A percentile compares a stretch with the other conserved stretches of the same genome.
These are phyloP conservation scores for Crax fasciolata DNA, from an alignment of 2,797 vertebrate genomes.

Conservation along the genomic window DNA sequence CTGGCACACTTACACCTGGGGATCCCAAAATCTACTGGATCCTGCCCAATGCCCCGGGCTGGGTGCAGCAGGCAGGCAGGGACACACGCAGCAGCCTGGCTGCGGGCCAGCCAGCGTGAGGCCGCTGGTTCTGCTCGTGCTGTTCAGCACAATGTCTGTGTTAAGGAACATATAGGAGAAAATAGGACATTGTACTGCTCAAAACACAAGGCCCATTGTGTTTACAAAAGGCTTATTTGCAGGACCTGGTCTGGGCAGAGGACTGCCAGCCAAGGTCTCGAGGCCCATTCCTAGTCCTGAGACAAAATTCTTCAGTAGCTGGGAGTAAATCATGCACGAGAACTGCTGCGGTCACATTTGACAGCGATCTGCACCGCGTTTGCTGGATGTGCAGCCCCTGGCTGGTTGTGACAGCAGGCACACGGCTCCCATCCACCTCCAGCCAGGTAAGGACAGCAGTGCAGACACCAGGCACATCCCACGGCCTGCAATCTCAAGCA, in stretches of 20 bases:
- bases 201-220: background rate
- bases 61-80: background rate
- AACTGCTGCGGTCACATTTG: background rate
- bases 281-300: background rate
- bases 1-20: background rate
- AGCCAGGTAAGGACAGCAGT: background rate
- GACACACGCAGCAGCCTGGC: background rate
- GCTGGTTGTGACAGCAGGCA: background rate
- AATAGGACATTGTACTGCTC: background rate
- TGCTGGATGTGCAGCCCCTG: background rate
- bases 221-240: background rate
- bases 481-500: background rate
- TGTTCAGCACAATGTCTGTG: background rate
- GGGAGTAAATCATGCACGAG: fast-evolving
- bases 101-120: fast-evolving
- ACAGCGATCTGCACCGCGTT: background rate
- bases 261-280: background rate
- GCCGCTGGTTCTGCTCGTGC: background rate
- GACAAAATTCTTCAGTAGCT: background rate
- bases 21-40: background rate
- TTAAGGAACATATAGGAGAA: background rate
- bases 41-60: fast-evolving
- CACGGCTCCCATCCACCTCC: fast-evolving
- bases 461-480: background rate
- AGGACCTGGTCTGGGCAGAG: background rate